These are phyloP conservation scores for Ethmia dodecea DNA, from an alignment of 2,888 invertebrate species.

Conservation along the genomic window DNA sequence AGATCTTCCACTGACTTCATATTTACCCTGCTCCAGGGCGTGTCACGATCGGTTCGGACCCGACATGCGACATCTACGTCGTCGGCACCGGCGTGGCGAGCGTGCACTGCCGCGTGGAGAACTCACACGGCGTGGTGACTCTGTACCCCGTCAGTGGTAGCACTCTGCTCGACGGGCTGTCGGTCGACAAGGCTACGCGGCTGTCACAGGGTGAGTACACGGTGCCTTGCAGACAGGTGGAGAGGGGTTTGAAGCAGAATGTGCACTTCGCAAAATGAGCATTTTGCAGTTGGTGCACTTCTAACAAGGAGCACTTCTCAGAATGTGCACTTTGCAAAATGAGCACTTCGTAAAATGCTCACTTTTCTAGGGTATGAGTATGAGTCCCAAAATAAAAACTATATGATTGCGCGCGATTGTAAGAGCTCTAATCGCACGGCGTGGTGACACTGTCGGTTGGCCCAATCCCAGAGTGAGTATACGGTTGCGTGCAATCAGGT, in stretches of 20 bases:
- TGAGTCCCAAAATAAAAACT: too few species aligned
- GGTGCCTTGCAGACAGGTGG: neutral
- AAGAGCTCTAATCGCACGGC: slow-evolving; percentile 89
- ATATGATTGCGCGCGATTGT: too few species aligned
- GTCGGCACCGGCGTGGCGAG: slow-evolving; percentile 91
- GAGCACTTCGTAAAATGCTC: too few species aligned
- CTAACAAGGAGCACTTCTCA: too few species aligned
- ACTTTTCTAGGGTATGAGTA: too few species aligned
- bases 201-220: slow-evolving; percentile 85
- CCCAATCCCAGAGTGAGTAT: too few species aligned
- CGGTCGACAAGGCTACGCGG: slow-evolving; percentile 83
- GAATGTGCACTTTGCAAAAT: too few species aligned
- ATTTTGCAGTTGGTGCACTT: too few species aligned
- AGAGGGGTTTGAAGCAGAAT: too few species aligned
- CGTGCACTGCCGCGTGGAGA: slow-evolving; percentile 92
- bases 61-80: slow-evolving; percentile 89
- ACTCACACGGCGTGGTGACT: slow-evolving; percentile 90
- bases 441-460: slow-evolving; percentile 90
- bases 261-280: too few species aligned
- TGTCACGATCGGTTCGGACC: slow-evolving; percentile 87
- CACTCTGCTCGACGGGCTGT: slow-evolving; percentile 85
- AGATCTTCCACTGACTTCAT: too few species aligned
- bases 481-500: too few species aligned
- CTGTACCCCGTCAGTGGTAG: slow-evolving; percentile 86
- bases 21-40: slow-evolving; percentile 81